Evolutionary conservation across 2,113 vertebrate genomes (phyloP).

Genomic region (Brachirus orientalis): DNA sequence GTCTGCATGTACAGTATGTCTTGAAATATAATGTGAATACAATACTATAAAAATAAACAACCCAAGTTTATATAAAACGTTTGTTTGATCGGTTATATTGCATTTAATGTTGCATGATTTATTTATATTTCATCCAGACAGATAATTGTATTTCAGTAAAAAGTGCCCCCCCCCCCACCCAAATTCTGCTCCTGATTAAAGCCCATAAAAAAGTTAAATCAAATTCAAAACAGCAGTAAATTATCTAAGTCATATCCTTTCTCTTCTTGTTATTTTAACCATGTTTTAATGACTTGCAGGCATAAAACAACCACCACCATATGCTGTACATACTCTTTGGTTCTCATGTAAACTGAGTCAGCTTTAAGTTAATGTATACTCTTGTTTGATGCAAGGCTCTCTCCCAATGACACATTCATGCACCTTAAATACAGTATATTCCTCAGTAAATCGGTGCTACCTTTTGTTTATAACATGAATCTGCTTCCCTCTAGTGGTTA

Average conservation of each 20-base stretch:
- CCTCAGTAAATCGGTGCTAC: not conserved
- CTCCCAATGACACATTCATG: conserved; percentile 12
- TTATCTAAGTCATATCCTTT: not conserved
- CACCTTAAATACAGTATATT: not conserved
- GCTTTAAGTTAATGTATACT: not conserved
- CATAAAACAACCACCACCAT: not conserved
- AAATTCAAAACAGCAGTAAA: not conserved
- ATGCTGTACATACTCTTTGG: not conserved
- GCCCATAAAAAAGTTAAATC: not conserved
- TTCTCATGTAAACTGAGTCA: not conserved
- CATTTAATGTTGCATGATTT: conserved; percentile 7
- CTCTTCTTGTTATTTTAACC: conserved; percentile 1
- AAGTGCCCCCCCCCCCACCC: not conserved
- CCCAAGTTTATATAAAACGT: conserved; percentile 55
- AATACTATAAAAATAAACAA: conserved; percentile 59
- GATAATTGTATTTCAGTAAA: conserved; percentile 4
- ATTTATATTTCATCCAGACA: conserved; percentile 1
- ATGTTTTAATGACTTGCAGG: not conserved
- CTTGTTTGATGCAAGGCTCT: not conserved
- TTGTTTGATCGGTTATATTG: not conserved
- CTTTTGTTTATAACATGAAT: conserved; percentile 4
- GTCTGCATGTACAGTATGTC: conserved; percentile 56
- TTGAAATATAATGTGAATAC: conserved; percentile 60
- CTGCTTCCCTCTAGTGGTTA: conserved; percentile 65
- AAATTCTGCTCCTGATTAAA: conserved; percentile 12